Base-by-base conservation (phyloP, 2,888 invertebrate species). In the Cataglyphis cursor region DNA sequence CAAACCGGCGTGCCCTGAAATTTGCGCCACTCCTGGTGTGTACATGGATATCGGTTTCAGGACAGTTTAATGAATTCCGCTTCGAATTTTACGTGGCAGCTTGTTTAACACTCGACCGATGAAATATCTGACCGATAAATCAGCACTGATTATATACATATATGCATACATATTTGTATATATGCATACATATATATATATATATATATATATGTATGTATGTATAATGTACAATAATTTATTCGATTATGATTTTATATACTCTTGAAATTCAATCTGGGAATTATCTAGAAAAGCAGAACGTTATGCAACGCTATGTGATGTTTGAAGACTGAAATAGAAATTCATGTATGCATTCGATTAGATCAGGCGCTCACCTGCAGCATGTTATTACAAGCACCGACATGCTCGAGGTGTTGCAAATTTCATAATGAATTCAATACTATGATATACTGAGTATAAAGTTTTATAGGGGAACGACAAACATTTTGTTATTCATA, bases 1-100 rank as follows among this genome's bases (percentile, higher is more conserved):
- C 86, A 68, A 73, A 82, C 84, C 83, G 83, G 72, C 82, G 76
- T 85, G 86, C 84, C 82, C 68, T 84, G 86, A 85, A 88, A 89
- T 90, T 88, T 82, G 72, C 82, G 81, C 54, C 62, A 62, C 61
- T 62, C 82, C 78, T 1, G 21, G 64, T 15, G 31, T 51, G 54
- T 48, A 54, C 51, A 31, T 59, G 83, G 24, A 62, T 88, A 88
- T 88, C 87, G 85, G 84, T 87, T 87, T 83, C 83, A 83, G 44
- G 38, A 62, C 21, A 35, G 54, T 82, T 86, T 83, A 83, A 87
- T 86, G 86, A 84, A 84, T 87, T 88, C 76, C 76, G 31, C 44
- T 70, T 15, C 28, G 28, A 65, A 54, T 76, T 84, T 82, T 80
- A 64, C 54, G 9, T 24, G 64, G 75, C 38, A 61, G 28, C 38